Evolutionary conservation across 2,113 vertebrate species (phyloP).

Genomic region (Hoplias malabaricus): DNA sequence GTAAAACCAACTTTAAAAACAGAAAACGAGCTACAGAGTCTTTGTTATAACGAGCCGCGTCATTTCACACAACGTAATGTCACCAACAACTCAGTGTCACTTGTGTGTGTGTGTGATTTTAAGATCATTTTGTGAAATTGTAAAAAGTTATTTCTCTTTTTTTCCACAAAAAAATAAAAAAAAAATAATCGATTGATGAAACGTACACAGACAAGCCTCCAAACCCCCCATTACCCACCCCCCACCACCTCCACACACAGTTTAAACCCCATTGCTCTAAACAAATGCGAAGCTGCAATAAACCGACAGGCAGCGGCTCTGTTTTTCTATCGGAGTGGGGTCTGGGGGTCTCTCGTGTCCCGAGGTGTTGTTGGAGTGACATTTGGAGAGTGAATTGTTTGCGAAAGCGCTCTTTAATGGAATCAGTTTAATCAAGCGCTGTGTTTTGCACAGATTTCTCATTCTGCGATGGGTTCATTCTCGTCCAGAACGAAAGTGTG

Average conservation of each 20-base stretch:
- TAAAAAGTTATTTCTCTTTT: too few species aligned
- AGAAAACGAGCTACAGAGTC: too few species aligned
- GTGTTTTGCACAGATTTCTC: slow-evolving; percentile 6
- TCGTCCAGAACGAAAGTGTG: slow-evolving; percentile 4
- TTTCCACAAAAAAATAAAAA: not conserved
- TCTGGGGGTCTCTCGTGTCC: not conserved
- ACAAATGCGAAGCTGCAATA: not conserved
- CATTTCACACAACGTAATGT: too few species aligned
- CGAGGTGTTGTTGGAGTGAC: not conserved
- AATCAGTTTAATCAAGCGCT: slow-evolving; percentile 26
- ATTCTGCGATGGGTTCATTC: slow-evolving; percentile 18
- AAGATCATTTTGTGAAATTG: too few species aligned
- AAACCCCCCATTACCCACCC: not conserved
- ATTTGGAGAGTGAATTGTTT: slow-evolving; percentile 1
- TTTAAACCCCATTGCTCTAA: not conserved
- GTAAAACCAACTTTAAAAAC: too few species aligned
- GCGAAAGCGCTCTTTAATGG: slow-evolving; percentile 8
- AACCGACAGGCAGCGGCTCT: not conserved
- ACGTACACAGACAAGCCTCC: too few species aligned
- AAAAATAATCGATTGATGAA: too few species aligned
- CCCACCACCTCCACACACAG: too few species aligned
- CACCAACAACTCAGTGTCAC: too few species aligned
- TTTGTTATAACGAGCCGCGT: too few species aligned
- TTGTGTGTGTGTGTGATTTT: too few species aligned
- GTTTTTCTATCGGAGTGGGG: not conserved